Percentiles rank a stretch among this genome's conserved stretches.
Evolutionary conservation across 2,113 vertebrate genomes (phyloP).

Genomic region (Isichthys henryi): DNA sequence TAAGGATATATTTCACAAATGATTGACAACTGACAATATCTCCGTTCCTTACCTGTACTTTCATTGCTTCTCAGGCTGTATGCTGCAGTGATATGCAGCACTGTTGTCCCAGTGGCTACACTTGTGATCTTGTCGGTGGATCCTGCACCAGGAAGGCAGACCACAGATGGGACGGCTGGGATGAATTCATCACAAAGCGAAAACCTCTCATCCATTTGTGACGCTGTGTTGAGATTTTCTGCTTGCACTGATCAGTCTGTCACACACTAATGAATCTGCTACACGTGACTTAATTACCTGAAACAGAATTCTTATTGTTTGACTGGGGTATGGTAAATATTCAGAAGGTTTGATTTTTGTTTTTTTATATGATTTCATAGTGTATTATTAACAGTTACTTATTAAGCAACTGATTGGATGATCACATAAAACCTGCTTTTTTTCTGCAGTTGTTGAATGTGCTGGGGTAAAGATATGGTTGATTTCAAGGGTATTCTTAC

Average conservation of each 20-base stretch:
- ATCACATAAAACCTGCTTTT: neutral
- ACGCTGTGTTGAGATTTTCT: neutral
- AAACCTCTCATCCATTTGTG: conserved; percentile 27
- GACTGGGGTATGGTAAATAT: neutral
- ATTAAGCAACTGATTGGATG: neutral
- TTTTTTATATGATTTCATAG: neutral
- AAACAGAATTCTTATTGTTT: neutral
- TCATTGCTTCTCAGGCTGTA: conserved; percentile 44
- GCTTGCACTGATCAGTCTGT: neutral
- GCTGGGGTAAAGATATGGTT: neutral
- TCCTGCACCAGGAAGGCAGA: conserved; percentile 25
- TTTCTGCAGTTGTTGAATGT: neutral
- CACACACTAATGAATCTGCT: neutral
- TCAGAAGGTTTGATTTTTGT: neutral
- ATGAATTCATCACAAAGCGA: conserved; percentile 33
- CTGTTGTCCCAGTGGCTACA: conserved; percentile 48
- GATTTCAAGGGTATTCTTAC: neutral
- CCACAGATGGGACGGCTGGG: conserved; percentile 40
- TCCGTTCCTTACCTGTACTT: neutral
- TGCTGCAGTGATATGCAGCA: conserved; percentile 57
- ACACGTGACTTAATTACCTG: neutral
- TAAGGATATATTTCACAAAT: neutral
- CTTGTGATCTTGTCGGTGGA: conserved; percentile 16
- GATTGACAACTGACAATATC: neutral
- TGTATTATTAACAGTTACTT: neutral